Evolutionary conservation across 2,888 invertebrate species (phyloP), one percentile per base, ranked within the genome.

Genomic region (Trichacis sp.): DNA sequence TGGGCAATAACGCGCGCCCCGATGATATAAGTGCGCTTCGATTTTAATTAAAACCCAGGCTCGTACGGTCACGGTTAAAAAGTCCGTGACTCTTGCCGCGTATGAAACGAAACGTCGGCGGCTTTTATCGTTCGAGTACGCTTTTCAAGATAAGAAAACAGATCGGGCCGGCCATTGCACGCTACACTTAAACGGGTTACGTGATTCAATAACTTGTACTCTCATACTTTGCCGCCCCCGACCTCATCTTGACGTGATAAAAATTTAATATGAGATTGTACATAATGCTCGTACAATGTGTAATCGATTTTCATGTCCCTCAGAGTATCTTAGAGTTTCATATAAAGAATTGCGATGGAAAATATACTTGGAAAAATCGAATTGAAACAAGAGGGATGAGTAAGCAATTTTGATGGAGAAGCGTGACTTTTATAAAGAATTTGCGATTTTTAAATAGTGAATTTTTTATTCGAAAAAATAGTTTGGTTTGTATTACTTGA

Each of bases 141-240:
- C n/a, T 24, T 24, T 24, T 8, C 17, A 49, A 19, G 40, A 30
- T 12, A 52, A 61, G 53, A 54, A 51, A 36, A 6, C 52, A 12
- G 14, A 30, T 20, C 14, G n/a, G n/a, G n/a, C n/a, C n/a, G n/a
- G n/a, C n/a, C n/a, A 8, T 24, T 8, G 24, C 50, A 48, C 64
- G 63, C 61, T 24, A 70, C 64, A 72, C 72, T 65, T 70, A 73
- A 77, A 74, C 70, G 66, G 62, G 70, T 64, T 70, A 71, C 73
- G 73, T 73, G 76, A 77, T 77, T 74, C 75, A 75, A 77, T 75
- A 75, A 73, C 51, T 52, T 65, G 60, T 42, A 38, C 43, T 54
- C 47, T 63, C 9, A n/a, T 33, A 33, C 24, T 42, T 30, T 18
- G 54, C 43, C n/a, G n/a, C n/a, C n/a, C n/a, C n/a, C 54, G 38